phyloP scores from a whole-genome alignment of 2,888 invertebrate species.

The Imbricaverruca yamaguchii region DNA sequence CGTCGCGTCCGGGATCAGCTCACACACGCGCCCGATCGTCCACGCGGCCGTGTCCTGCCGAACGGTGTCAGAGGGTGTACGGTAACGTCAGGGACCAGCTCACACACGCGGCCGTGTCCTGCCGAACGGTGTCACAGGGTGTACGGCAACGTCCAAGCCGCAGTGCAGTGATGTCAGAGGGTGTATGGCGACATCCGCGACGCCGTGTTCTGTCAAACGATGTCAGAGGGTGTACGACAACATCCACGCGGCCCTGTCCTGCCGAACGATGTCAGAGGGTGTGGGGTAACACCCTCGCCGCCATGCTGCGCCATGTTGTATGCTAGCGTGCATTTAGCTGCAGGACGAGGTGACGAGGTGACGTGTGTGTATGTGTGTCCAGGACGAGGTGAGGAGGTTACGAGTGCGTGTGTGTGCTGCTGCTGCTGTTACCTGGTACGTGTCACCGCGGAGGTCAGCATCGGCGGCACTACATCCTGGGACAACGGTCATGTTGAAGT shows the following conservation, averaged over 20 bases:
- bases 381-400: too few relatives aligned
- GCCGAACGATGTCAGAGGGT: constrained; percentile 33
- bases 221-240: constrained; percentile 44
- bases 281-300: too few relatives aligned
- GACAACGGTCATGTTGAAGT: too few relatives aligned
- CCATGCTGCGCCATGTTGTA: too few relatives aligned
- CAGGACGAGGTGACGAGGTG: too few relatives aligned
- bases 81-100: constrained; percentile 90
- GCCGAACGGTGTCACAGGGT: constrained; percentile 33
- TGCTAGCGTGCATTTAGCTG: too few relatives aligned
- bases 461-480: too few relatives aligned
- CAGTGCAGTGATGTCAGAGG: constrained; percentile 47
- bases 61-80: too few relatives aligned
- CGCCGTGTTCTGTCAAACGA: constrained; percentile 67
- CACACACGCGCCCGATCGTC: constrained; percentile 97
- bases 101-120: constrained; percentile 98
- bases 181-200: constrained; percentile 77
- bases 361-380: too few relatives aligned
- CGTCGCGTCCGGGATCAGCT: constrained; percentile 90
- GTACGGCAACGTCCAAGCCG: constrained; percentile 78
- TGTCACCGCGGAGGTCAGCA: too few relatives aligned
- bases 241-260: constrained; percentile 98
- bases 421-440: too few relatives aligned
- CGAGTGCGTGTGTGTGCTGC: too few relatives aligned
- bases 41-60: constrained; percentile 89